Evolutionary conservation across 2,113 vertebrate species (phyloP).

Genomic region (Pleuronectes platessa): DNA sequence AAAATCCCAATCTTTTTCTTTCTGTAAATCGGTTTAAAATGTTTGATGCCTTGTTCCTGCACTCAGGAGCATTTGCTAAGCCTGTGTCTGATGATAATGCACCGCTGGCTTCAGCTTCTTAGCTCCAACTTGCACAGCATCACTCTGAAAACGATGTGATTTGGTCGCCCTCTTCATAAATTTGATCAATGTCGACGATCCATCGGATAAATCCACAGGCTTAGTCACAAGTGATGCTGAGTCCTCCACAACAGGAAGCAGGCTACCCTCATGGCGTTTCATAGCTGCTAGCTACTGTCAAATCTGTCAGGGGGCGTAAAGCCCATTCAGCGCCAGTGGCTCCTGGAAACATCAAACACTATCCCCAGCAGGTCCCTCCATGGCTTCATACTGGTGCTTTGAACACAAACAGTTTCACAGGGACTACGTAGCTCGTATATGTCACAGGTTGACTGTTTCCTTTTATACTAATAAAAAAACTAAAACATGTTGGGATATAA

Average conservation of each 20-base stretch:
- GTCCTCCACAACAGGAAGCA: neutral
- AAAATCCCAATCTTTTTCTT: too few relatives aligned
- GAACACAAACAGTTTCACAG: neutral
- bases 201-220: neutral
- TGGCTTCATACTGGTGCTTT: neutral
- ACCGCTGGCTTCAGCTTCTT: too few relatives aligned
- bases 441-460: too few relatives aligned
- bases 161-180: too few relatives aligned
- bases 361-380: neutral
- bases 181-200: neutral
- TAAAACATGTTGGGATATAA: neutral
- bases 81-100: too few relatives aligned
- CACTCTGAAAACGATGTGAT: neutral
- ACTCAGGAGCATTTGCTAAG: too few relatives aligned
- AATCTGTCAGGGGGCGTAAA: neutral
- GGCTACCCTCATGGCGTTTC: neutral
- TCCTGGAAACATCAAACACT: neutral
- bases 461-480: too few relatives aligned
- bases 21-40: too few relatives aligned
- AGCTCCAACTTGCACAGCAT: neutral
- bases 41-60: too few relatives aligned
- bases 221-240: too few relatives aligned
- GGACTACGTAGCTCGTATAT: too few relatives aligned
- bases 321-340: neutral
- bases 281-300: neutral